Evolutionary conservation across 2,888 invertebrate genomes (phyloP), one percentile per base, ranked within the genome.

Genomic region (Epirrhoe tristata): DNA sequence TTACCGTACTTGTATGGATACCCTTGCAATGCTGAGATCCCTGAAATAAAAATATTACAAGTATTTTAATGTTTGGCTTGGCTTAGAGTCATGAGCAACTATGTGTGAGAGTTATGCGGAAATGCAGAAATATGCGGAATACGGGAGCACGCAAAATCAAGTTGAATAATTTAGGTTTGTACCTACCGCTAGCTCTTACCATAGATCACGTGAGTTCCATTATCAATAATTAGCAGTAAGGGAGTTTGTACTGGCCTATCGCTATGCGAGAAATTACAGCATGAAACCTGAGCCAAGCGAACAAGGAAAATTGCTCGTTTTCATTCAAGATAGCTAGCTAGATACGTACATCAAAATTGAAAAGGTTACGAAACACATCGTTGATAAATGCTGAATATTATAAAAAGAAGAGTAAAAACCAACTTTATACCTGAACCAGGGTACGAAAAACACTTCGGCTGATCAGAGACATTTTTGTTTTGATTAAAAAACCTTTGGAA

Each of bases 1-100:
- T 90, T 86, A 92, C 91, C 80, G 87, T 83, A 71, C 85, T 90
- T 59, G 91, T 90, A 80, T 93, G 93, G 59, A 93, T 80, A 61
- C 89, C 90, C 77, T 92, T 93, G 63, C 83, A 80, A 1, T 87
- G 87, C 70, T 91, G 91, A 0, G 90, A 85, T 66, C 93, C 91
- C 93, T 93, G 86, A 57, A 85, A 87, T 65, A 48, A 59, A 39
- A 36, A 55, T n/a, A 58, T 24, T 5, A 24, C 24, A 43, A 43
- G 10, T 0, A 12, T 43, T 43, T 43, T 7, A 34, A 43, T 43
- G 39, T 43, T 43, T 39, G 12, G 12, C 12, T 43, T 39, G 12
- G 12, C 12, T 43, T 12, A 43, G 1, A 12, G 12, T 12, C 3
- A 12, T 5, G 12, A 43, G 12, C 12, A 12, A 43, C 12, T 12